Base-by-base conservation (phyloP, 2,888 invertebrate genomes). In the Linnaemya vulpina region DNA sequence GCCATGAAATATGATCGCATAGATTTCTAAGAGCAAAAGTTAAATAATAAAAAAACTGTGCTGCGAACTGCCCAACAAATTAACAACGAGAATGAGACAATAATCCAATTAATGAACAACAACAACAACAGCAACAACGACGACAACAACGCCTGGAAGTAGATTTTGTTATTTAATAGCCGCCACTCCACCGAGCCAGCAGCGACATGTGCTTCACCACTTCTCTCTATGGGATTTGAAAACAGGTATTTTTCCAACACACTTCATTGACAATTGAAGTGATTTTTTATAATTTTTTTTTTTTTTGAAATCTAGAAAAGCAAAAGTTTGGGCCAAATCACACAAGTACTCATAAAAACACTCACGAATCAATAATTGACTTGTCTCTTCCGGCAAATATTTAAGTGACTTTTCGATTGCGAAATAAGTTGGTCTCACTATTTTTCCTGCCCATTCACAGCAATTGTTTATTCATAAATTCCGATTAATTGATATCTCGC, bases 381-480 rank as follows among this genome's bases (percentile, higher is more conserved):
- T 67, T 80, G 40, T 68, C 60, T 25, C 74, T 80, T 80, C 80
- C 73, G 80, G 80, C 58, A 60, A n/a, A 35, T 60, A 49, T 74
- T 74, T 20, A 60, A 35, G 13, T n/a, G 46, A 30, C 7, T 58
- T 58, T 58, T 30, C 58, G n/a, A 58, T 58, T 58, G 4, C 11
- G 15, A 55, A 55, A 25, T 55, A 51, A 13, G 11, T 25, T 30
- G 15, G 30, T 3, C 30, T n/a, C 15, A 30, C 15, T 5, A 25
- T 30, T 30, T 58, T 30, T n/a, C 5, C 30, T n/a, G 30, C 8
- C 17, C 8, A 55, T 38, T 15, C 43, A 35, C 13, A 49, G n/a
- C 40, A 58, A 67, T 46, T 67, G 30, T 35, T 67, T 20, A 30
- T 15, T 35, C 17, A 25, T 25, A 77, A 67, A 60, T 46, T 38